Base-by-base conservation (phyloP, 2,797 vertebrate genomes). In the Xerus rutilus region DNA sequence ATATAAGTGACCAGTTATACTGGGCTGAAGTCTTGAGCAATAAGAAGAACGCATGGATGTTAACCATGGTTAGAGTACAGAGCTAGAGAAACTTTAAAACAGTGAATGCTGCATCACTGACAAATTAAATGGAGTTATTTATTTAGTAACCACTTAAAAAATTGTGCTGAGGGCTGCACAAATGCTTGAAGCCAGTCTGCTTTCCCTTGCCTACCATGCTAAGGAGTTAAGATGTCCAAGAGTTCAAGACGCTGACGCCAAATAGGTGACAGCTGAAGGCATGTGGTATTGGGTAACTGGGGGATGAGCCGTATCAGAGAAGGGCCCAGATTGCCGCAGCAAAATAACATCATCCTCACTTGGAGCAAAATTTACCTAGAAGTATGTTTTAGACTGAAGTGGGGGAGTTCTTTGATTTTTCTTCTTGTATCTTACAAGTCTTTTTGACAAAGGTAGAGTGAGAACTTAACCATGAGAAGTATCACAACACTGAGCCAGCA, bases 1-100 rank as follows among this genome's bases (percentile, higher is more conserved):
- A 4, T 12, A 4, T 30, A 74, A 32, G n/a, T 47, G 93, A 18
- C 39, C 35, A 65, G 15, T 35, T 14, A 7, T 23, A 17, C 10
- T 67, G n/a, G 45, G 0, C n/a, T 52, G 25, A 28, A 82, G 45
- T 21, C 5, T 28, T 0, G 8, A 72, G 72, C 25, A 15, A 20
- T 39, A 39, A 32, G 39, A 20, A 28, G 65, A 43, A 11, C 13
- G 14, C 32, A 72, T 65, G 11, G 39, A 4, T 65, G 45, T n/a
- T 89, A 35, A n/a, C 21, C 30, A 47, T 3, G 1, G 23, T 32
- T 14, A 11, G 1, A 17, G 62, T 0, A 8, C 4, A 23, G 1
- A n/a, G 54, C 45, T 23, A 54, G 52, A 77, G 32, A 65, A 28
- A 49, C 52, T 35, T 28, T 45, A 43, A 67, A 52, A 73, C 18